phyloP scores from a whole-genome alignment of 2,113 vertebrate genomes.

The Xenopus laevis region DNA sequence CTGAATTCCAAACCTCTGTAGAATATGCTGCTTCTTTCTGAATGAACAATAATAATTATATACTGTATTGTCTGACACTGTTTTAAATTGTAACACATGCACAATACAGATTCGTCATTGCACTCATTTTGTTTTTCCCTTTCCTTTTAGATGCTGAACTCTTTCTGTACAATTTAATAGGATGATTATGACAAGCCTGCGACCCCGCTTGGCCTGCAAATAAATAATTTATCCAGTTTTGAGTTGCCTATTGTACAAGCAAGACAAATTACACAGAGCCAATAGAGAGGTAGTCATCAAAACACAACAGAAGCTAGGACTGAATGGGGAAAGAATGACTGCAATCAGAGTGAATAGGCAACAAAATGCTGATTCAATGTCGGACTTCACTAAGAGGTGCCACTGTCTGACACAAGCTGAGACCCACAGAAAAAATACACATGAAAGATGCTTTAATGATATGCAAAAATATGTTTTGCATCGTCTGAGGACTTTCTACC shows the following conservation, averaged over 20 bases:
- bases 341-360: neutral
- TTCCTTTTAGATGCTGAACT: neutral
- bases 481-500: no score
- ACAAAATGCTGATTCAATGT: neutral
- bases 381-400: neutral
- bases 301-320: neutral
- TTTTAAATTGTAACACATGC: no score
- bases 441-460: neutral
- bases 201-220: neutral
- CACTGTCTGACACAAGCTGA: neutral
- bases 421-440: neutral
- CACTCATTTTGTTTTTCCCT: neutral
- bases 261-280: neutral
- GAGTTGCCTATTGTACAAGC: neutral
- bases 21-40: no score
- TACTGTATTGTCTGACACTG: no score
- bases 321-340: neutral
- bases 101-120: no score
- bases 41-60: no score
- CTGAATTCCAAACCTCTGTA: no score
- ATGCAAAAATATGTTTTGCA: no score
- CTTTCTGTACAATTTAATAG: neutral
- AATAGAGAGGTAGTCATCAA: neutral
- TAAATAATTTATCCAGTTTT: conserved; percentile 1
- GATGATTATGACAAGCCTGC: neutral